Evolutionary conservation across 2,797 vertebrate species (phyloP), one percentile per base, ranked within the genome.

Genomic region (Eulemur coronatus): DNA sequence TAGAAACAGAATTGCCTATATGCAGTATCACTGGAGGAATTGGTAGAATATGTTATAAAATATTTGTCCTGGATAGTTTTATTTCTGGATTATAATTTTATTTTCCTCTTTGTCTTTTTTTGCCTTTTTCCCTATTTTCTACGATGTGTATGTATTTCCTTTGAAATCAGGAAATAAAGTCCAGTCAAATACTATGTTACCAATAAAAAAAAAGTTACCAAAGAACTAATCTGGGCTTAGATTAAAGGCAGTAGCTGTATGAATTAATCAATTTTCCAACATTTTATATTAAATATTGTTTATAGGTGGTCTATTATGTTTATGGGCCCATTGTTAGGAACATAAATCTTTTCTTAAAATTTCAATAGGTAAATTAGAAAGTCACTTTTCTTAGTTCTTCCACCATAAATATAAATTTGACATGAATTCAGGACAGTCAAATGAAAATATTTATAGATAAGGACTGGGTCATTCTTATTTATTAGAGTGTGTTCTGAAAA

Each of bases 121-220:
- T 65, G 24, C 26, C 55, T 90, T 96, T 91, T 78, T 22, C 12
- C 17, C 11, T 84, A 59, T 84, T 95, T 94, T 73, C 59, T 94
- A n/a, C 15, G 61, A 22, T 24, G 5, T 80, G n/a, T 33, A 22
- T 38, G 1, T 88, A 43, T 91, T 33, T 35, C 52, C 12, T 79
- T 84, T 80, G 33, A 75, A 75, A 73, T 94, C 43, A 94, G 63
- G 20, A 75, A 65, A 85, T 89, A 59, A 91, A 91, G 84, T 84
- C 7, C 20, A 57, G 3, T 59, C 24, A 92, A 33, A 38, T 89
- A 11, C 85, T 94, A 55, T 35, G 28, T 93, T 97, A 61, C 61
- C 52, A 92, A 10, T 75, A 55, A 8, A 72, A 70, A 41, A 79
- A 57, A 69, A 59, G 7, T 33, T 38, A 28, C 8, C 80, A 43